Evolutionary conservation across 2,888 invertebrate genomes (phyloP).

Genomic region (Macrophya alboannulata): DNA sequence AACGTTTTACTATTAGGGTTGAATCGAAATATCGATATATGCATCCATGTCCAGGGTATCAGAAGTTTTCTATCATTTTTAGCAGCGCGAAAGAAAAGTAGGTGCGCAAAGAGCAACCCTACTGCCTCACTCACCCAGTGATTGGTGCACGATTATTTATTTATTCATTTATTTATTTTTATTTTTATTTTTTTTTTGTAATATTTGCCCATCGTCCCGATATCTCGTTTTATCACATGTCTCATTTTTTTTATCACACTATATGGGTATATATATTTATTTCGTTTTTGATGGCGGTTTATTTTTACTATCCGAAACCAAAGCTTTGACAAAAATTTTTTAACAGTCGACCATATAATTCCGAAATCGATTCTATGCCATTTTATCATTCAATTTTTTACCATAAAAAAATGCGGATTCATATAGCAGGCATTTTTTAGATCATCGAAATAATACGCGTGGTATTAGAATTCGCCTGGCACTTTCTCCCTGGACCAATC

Average conservation of each 20-base stretch:
- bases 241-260: background rate
- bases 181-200: background rate
- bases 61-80: background rate
- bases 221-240: background rate
- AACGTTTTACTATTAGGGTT: background rate
- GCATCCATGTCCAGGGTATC: background rate
- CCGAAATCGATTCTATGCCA: background rate
- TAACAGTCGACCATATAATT: background rate
- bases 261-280: background rate
- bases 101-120: background rate
- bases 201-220: background rate
- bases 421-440: background rate
- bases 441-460: background rate
- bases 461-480: background rate
- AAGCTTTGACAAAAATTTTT: background rate
- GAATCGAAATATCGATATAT: background rate
- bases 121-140: conserved; percentile 15
- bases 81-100: background rate
- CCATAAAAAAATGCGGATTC: background rate
- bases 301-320: background rate
- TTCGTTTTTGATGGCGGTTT: background rate
- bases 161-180: background rate
- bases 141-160: background rate
- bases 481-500: background rate
- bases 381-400: background rate